Conservation (phyloP, 2,797 vertebrate genomes). For the Brachyrhaphis roseni region DNA sequence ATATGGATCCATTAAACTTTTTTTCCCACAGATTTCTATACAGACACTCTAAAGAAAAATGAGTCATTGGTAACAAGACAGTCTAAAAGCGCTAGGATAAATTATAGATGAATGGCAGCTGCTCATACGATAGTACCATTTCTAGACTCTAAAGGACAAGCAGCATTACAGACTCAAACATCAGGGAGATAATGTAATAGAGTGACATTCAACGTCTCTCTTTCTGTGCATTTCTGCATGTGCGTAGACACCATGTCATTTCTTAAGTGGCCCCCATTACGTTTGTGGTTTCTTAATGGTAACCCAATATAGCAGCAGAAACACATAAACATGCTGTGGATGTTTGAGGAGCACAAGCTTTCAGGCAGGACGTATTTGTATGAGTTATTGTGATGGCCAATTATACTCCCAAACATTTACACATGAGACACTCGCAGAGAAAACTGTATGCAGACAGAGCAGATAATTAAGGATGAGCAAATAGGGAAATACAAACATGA, state of each 20-base stretch:
- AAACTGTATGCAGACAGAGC: background rate
- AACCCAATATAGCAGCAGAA: conserved; percentile 55
- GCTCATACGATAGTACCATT: conserved; percentile 59
- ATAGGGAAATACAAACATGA: background rate
- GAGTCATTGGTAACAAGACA: conserved; percentile 7
- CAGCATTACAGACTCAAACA: conserved; percentile 56
- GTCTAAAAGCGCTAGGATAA: conserved; percentile 36
- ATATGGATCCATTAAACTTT: background rate
- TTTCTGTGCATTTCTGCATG: conserved; percentile 24
- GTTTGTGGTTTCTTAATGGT: conserved; percentile 75
- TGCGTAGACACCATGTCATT: conserved; percentile 47
- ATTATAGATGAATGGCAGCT: conserved; percentile 46
- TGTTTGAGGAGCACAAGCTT: conserved; percentile 28
- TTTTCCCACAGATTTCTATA: conserved; percentile 11
- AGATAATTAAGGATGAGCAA: background rate
- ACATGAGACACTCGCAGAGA: conserved; percentile 16
- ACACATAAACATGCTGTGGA: conserved; percentile 34
- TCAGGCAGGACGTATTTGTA: conserved; percentile 18
- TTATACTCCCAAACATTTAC: conserved; percentile 8
- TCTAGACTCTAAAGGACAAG: conserved; percentile 47
- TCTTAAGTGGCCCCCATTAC: conserved; percentile 80
- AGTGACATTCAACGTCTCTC: conserved; percentile 32
- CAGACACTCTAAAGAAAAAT: conserved; percentile 7
- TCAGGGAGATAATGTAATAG: conserved; percentile 57
- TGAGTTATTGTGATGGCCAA: conserved; percentile 22